Conservation (phyloP, 2,888 invertebrate species). For the Stenolophus ochropezus region DNA sequence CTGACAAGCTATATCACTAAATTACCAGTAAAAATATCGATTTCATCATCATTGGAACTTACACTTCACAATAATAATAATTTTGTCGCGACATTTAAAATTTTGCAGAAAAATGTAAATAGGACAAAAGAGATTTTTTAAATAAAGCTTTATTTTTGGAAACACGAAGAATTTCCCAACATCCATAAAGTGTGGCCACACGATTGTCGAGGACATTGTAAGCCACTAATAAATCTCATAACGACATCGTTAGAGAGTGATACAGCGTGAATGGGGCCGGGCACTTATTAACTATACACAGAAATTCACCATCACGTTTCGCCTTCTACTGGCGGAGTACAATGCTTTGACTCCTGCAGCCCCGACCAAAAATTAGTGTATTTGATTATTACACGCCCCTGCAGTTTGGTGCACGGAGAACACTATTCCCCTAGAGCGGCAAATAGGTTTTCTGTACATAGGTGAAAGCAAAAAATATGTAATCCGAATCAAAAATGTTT, state of each 20-base stretch:
- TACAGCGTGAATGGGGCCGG: constrained; percentile 46
- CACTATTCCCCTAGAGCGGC: constrained; percentile 20
- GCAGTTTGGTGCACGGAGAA: constrained; percentile 1
- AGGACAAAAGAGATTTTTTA: too few relatives aligned
- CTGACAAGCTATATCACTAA: too few relatives aligned
- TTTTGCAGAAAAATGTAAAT: too few relatives aligned
- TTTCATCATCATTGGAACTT: too few relatives aligned
- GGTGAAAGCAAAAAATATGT: background rate
- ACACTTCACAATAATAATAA: too few relatives aligned
- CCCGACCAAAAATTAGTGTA: constrained; percentile 49
- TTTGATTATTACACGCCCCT: constrained; percentile 58
- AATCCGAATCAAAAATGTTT: too few relatives aligned
- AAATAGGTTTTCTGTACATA: background rate
- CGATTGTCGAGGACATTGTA: constrained; percentile 37
- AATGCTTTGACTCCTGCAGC: background rate
- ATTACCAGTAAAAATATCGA: too few relatives aligned
- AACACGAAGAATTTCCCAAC: constrained; percentile 11
- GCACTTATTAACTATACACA: constrained; percentile 54
- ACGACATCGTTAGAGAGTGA: constrained; percentile 56
- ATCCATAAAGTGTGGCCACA: constrained; percentile 43
- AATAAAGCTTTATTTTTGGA: background rate
- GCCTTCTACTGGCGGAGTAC: constrained; percentile 46
- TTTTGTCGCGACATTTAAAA: too few relatives aligned
- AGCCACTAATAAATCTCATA: constrained; percentile 58
- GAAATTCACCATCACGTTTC: constrained; percentile 59